Conservation (phyloP, 2,113 vertebrate species). For the cat (Felis catus) region DNA sequence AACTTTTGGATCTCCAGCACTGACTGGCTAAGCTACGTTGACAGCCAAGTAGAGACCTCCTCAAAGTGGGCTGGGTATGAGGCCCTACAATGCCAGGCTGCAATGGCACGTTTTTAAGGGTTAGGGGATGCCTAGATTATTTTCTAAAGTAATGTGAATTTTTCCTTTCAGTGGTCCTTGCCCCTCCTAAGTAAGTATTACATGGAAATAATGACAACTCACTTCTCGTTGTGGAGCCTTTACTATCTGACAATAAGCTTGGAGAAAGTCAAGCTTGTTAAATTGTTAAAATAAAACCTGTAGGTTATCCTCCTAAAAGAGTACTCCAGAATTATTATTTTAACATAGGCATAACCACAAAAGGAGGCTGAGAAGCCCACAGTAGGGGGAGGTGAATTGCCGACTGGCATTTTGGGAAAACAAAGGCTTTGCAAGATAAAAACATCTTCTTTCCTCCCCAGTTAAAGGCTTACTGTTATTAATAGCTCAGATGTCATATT, state of each 20-base stretch:
- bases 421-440: constrained; percentile 46
- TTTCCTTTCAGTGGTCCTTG: not conserved
- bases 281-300: constrained; percentile 39
- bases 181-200: not conserved
- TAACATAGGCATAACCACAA: not conserved
- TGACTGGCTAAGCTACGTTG: not conserved
- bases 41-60: not conserved
- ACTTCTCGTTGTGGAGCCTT: not conserved
- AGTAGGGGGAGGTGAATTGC: not conserved
- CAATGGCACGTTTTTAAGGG: not conserved
- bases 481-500: constrained; percentile 62
- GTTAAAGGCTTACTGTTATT: constrained; percentile 36
- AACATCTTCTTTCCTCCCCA: not conserved
- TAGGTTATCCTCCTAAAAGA: not conserved
- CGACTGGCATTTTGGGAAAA: constrained; percentile 54
- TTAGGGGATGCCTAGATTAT: not conserved
- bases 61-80: not conserved
- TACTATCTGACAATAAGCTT: not conserved
- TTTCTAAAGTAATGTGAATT: constrained; percentile 21
- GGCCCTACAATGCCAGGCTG: not conserved
- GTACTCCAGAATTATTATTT: constrained; percentile 14
- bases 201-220: not conserved
- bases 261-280: constrained; percentile 4
- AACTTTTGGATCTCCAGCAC: not conserved
- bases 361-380: not conserved